Evolutionary conservation across 2,113 vertebrate species (phyloP).

Genomic region (Cottus gobio): DNA sequence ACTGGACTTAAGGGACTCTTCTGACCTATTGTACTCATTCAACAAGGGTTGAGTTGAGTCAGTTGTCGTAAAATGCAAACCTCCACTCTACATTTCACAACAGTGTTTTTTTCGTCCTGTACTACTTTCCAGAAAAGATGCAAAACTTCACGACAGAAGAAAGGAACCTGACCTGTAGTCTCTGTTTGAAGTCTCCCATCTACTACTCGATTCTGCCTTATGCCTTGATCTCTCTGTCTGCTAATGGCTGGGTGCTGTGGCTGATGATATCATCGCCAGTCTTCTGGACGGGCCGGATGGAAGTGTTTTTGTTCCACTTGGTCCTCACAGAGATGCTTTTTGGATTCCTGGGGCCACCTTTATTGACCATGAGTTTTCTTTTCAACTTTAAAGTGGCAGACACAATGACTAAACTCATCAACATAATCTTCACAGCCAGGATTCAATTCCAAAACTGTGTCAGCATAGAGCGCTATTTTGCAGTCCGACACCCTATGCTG

Average conservation of each 20-base stretch:
- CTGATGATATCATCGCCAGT: slow-evolving; percentile 5
- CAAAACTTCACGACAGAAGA: not conserved
- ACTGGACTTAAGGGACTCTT: not conserved
- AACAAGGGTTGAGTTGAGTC: not conserved
- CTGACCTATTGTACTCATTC: not conserved
- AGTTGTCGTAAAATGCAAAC: not conserved
- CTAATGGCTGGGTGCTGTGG: slow-evolving; percentile 6
- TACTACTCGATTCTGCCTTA: not conserved
- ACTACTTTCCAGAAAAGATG: slow-evolving; percentile 11
- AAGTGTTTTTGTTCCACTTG: slow-evolving; percentile 15
- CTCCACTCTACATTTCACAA: not conserved
- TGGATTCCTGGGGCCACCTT: not conserved
- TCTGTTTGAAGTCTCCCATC: not conserved
- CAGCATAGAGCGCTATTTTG: slow-evolving; percentile 1
- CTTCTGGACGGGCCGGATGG: slow-evolving; percentile 4
- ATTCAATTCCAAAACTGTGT: not conserved
- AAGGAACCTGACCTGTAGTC: not conserved
- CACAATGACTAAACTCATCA: not conserved
- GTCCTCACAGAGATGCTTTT: not conserved
- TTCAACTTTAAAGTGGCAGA: accelerated
- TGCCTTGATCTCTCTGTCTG: not conserved
- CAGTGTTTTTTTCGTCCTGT: not conserved
- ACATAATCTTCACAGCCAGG: not conserved
- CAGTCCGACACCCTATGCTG: slow-evolving; percentile 1
- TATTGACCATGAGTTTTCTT: not conserved